These are phyloP conservation scores for Bujurquina vittata DNA, from an alignment of 2,113 vertebrate species.

Conservation along the genomic window DNA sequence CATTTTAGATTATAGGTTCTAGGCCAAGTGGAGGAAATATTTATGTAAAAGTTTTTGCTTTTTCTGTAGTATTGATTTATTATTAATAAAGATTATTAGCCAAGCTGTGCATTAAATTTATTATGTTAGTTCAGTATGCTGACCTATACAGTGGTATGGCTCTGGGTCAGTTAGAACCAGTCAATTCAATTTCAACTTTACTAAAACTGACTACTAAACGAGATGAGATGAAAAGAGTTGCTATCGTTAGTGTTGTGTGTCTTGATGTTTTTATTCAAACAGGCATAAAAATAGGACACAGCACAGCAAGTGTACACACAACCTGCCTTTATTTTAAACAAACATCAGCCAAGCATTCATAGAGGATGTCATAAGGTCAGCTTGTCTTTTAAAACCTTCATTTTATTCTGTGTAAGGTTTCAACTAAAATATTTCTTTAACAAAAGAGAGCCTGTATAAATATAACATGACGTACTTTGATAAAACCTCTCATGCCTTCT, in stretches of 20 bases:
- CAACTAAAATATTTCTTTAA: background rate
- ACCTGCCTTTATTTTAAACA: constrained; percentile 54
- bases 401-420: background rate
- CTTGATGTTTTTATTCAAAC: background rate
- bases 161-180: fast-evolving
- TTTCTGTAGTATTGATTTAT: background rate
- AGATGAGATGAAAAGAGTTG: background rate
- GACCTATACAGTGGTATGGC: background rate
- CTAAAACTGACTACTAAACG: background rate
- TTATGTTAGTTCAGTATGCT: background rate
- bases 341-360: constrained; percentile 26
- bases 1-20: too few relatives aligned
- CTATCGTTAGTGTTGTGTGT: background rate
- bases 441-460: constrained; percentile 57
- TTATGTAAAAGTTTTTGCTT: background rate
- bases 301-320: background rate
- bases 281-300: background rate
- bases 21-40: too few relatives aligned
- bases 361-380: background rate
- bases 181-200: too few relatives aligned
- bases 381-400: constrained; percentile 17
- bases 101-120: background rate
- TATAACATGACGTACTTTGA: constrained; percentile 46
- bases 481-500: constrained; percentile 48
- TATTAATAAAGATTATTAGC: background rate